Evolutionary conservation across 2,797 vertebrate species (phyloP).

Genomic region (Aldrovandia affinis): DNA sequence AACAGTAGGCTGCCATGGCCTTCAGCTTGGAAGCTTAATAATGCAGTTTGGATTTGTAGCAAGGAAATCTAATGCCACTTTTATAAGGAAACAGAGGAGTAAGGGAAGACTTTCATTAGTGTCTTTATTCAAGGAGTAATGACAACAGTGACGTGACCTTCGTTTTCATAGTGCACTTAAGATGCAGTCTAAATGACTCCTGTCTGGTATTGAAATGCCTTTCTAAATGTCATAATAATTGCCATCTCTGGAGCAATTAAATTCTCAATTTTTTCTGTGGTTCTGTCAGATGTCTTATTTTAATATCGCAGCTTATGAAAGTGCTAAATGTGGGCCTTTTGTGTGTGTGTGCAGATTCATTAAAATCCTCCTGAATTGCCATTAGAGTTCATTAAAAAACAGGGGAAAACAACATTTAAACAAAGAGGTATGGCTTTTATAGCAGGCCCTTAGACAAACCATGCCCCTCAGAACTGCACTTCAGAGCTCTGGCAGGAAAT

Average conservation of each 20-base stretch:
- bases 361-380: constrained; percentile 75
- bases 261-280: constrained; percentile 65
- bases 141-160: constrained; percentile 71
- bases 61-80: constrained; percentile 51
- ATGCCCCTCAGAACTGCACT: constrained; percentile 51
- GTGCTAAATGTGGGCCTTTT: constrained; percentile 57
- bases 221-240: constrained; percentile 74
- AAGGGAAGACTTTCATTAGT: constrained; percentile 72
- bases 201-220: constrained; percentile 67
- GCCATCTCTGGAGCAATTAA: constrained; percentile 77
- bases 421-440: constrained; percentile 67
- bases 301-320: constrained; percentile 61
- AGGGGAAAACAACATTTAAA: constrained; percentile 72
- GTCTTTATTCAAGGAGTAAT: constrained; percentile 67
- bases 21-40: background rate
- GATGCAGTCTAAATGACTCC: constrained; percentile 63
- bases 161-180: constrained; percentile 65
- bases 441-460: constrained; percentile 42
- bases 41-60: background rate
- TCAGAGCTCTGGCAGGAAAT: constrained; percentile 47
- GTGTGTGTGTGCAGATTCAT: constrained; percentile 71
- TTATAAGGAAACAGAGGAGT: constrained; percentile 56
- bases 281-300: constrained; percentile 71
- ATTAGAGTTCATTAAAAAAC: constrained; percentile 77
- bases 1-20: background rate